These are phyloP conservation scores for Phocoena phocoena DNA, from an alignment of 2,113 vertebrate species.

Conservation along the genomic window DNA sequence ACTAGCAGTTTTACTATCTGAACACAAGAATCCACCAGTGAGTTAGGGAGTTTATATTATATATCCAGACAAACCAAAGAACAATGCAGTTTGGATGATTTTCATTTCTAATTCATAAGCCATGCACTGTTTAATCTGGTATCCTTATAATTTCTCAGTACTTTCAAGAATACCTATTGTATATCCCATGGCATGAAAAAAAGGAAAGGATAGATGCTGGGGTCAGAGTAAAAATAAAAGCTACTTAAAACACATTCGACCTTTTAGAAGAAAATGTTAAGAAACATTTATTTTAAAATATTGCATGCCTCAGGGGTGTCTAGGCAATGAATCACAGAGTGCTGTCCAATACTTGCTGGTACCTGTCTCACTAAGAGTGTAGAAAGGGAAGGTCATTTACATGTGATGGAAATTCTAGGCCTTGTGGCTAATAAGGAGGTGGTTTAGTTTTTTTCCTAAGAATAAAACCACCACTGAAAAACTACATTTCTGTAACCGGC, in stretches of 20 bases:
- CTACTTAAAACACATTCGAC: constrained; percentile 4
- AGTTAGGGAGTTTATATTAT: constrained; percentile 42
- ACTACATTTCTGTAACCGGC: neutral
- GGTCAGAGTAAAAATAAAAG: constrained; percentile 61
- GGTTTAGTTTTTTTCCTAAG: neutral
- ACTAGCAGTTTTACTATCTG: constrained; percentile 30
- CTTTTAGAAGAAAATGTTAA: constrained; percentile 16
- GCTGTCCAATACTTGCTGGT: neutral
- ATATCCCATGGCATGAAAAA: neutral
- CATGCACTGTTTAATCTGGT: neutral
- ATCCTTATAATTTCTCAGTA: neutral
- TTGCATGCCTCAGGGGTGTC: neutral
- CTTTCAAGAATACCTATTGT: neutral
- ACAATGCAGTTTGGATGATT: neutral
- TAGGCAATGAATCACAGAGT: neutral
- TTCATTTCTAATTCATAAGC: constrained; percentile 50
- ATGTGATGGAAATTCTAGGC: neutral
- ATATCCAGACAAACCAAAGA: neutral
- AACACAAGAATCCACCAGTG: neutral
- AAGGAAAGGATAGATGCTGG: constrained; percentile 19
- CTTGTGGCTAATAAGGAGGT: neutral
- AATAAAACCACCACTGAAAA: neutral
- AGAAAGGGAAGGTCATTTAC: neutral
- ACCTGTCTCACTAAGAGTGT: neutral
- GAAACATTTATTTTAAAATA: constrained; percentile 52